Conservation (phyloP, 2,113 vertebrate species). For the Dromas ardeola region DNA sequence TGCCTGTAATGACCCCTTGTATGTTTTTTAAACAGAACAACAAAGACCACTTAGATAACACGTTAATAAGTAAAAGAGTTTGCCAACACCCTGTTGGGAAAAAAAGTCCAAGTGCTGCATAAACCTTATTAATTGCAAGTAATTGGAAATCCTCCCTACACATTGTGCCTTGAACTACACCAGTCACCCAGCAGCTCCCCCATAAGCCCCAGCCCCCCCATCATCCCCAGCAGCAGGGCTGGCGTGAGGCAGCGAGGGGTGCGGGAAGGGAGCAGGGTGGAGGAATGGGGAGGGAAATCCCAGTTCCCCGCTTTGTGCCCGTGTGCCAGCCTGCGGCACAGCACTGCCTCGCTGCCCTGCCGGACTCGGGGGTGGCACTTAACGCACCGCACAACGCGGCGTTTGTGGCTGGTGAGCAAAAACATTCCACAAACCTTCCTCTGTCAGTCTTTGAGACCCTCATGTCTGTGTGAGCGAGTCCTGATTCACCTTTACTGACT, state of each 20-base stretch:
- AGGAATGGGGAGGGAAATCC: not conserved
- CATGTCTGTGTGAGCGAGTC: rapidly evolving
- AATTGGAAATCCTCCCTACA: rapidly evolving
- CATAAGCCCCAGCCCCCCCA: rapidly evolving
- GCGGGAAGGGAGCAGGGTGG: not conserved
- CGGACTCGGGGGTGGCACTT: rapidly evolving
- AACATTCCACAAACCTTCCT: not conserved
- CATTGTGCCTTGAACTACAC: rapidly evolving
- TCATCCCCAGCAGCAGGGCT: not conserved
- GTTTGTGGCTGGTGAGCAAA: not conserved
- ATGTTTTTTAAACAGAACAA: not conserved
- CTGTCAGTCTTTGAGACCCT: not conserved
- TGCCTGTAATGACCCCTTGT: not conserved
- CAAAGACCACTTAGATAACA: not conserved
- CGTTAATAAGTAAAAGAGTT: not conserved
- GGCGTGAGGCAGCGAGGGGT: rapidly evolving
- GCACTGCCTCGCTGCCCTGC: rapidly evolving
- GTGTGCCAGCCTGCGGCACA: not conserved
- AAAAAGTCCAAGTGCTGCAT: not conserved
- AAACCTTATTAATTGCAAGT: not conserved
- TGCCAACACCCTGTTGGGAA: not conserved
- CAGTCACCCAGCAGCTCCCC: not conserved
- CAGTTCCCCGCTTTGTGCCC: not conserved
- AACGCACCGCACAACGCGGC: not conserved
- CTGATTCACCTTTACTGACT: not conserved